Evolutionary conservation across 2,888 invertebrate species (phyloP).

Genomic region (Eupithecia subumbrata): DNA sequence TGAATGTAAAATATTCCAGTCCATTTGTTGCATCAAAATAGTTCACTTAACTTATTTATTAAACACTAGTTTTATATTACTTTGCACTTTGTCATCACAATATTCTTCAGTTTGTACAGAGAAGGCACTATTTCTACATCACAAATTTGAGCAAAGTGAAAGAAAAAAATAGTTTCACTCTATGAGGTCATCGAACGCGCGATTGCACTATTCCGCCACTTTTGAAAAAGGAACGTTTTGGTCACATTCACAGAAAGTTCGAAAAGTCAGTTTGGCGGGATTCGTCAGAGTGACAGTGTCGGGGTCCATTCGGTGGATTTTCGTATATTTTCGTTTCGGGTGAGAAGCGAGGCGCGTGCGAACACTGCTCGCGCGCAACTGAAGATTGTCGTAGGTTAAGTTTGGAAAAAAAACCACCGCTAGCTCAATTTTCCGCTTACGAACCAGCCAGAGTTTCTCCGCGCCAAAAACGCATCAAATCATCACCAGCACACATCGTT

Average conservation of each 20-base stretch:
- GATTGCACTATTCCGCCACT: conserved; percentile 59
- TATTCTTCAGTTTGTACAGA: conserved; percentile 70
- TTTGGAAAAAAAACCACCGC: conserved; percentile 76
- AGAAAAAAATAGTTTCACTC: conserved; percentile 69
- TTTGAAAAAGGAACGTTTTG: conserved; percentile 65
- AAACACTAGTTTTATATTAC: conserved; percentile 62
- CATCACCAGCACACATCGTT: conserved; percentile 49
- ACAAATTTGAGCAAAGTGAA: conserved; percentile 80
- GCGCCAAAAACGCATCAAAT: conserved; percentile 63
- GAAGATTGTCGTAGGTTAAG: conserved; percentile 81
- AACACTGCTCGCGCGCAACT: conserved; percentile 80
- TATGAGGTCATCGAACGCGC: conserved; percentile 71
- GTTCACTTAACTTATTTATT: conserved; percentile 64
- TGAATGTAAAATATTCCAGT: conserved; percentile 54
- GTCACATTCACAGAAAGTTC: conserved; percentile 58
- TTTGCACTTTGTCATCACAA: conserved; percentile 82
- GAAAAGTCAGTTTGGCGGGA: conserved; percentile 62
- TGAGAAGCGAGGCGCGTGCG: conserved; percentile 71
- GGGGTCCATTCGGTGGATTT: conserved; percentile 70
- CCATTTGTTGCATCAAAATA: conserved; percentile 51
- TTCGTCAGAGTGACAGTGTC: conserved; percentile 49
- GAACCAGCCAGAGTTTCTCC: conserved; percentile 62
- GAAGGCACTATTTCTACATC: conserved; percentile 79
- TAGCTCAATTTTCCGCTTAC: conserved; percentile 77
- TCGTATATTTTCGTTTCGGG: conserved; percentile 63